Conservation (phyloP, 2,797 vertebrate genomes). For the Hephaestus fuliginosus region DNA sequence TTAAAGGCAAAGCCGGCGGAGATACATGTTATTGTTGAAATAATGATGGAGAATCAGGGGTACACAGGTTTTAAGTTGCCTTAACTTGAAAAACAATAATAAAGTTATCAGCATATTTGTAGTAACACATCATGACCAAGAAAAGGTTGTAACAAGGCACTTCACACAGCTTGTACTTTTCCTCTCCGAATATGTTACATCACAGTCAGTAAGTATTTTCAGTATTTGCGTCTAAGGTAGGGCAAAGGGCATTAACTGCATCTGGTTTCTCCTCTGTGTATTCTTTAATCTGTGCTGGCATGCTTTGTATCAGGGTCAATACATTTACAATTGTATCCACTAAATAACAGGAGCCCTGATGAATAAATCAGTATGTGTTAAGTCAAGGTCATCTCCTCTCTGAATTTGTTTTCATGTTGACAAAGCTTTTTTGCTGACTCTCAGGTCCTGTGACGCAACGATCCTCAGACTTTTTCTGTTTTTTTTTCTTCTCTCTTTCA, state of each 20-base stretch:
- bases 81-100: constrained; percentile 9
- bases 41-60: constrained; percentile 37
- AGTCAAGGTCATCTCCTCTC: constrained; percentile 41
- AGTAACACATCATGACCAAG: neutral
- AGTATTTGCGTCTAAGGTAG: constrained; percentile 17
- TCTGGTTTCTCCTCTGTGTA: constrained; percentile 30
- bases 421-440: constrained; percentile 33
- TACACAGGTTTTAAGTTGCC: constrained; percentile 23
- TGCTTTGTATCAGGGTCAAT: constrained; percentile 13
- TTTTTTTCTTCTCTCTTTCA: neutral
- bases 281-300: constrained; percentile 26
- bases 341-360: constrained; percentile 25
- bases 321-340: constrained; percentile 32
- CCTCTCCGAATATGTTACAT: neutral
- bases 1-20: constrained; percentile 75
- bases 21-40: constrained; percentile 54
- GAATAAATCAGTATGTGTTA: constrained; percentile 52
- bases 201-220: constrained; percentile 10
- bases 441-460: constrained; percentile 8
- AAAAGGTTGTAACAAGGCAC: constrained; percentile 1
- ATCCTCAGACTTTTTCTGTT: constrained; percentile 13
- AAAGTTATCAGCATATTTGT: constrained; percentile 11
- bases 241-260: constrained; percentile 27
- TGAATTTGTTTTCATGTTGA: constrained; percentile 36
- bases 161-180: neutral